A percentile compares a stretch with the other conserved stretches of the same genome.
Conservation (phyloP, 1,140 invertebrate genomes). For the Pantala flavescens region DNA sequence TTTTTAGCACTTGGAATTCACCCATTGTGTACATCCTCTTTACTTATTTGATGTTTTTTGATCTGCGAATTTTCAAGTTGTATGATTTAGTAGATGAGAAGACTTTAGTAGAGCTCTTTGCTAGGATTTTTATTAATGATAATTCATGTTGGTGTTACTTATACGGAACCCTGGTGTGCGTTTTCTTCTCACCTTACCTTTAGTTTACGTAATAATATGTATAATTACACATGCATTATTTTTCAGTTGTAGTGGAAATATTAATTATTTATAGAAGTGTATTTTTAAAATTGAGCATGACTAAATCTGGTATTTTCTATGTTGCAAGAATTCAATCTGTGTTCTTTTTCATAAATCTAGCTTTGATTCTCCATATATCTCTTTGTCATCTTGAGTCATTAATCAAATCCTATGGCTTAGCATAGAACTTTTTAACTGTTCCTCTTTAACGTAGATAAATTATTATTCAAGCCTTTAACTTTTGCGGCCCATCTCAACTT, state of each 20-base stretch:
- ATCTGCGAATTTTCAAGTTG: slow-evolving; percentile 1
- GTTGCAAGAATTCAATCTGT: slow-evolving; percentile 3
- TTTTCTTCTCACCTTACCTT: slow-evolving; percentile 2
- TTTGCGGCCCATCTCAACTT: slow-evolving; percentile 7
- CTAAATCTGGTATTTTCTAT: slow-evolving; percentile 7
- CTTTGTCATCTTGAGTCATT: slow-evolving; percentile 10
- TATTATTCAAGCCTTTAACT: slow-evolving; percentile 7
- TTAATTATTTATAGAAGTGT: slow-evolving; percentile 11
- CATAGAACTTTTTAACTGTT: slow-evolving; percentile 10
- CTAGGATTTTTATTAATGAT: slow-evolving; percentile 8
- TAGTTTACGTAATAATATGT: slow-evolving; percentile 10
- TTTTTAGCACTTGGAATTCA: slow-evolving; percentile 1
- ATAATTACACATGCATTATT: slow-evolving; percentile 10
- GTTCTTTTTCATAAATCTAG: slow-evolving; percentile 7
- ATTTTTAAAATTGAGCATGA: slow-evolving; percentile 8
- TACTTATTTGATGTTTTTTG: slow-evolving; percentile 10
- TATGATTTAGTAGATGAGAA: slow-evolving; percentile 10
- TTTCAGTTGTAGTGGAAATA: slow-evolving; percentile 10
- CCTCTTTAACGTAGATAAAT: not conserved
- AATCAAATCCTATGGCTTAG: slow-evolving; percentile 6
- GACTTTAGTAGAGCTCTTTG: slow-evolving; percentile 6
- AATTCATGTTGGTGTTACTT: not conserved
- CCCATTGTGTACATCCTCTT: not conserved
- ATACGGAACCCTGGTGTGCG: not conserved
- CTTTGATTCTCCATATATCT: slow-evolving; percentile 10